Conservation (phyloP, 2,797 vertebrate genomes). For the Coregonus sp. region DNA sequence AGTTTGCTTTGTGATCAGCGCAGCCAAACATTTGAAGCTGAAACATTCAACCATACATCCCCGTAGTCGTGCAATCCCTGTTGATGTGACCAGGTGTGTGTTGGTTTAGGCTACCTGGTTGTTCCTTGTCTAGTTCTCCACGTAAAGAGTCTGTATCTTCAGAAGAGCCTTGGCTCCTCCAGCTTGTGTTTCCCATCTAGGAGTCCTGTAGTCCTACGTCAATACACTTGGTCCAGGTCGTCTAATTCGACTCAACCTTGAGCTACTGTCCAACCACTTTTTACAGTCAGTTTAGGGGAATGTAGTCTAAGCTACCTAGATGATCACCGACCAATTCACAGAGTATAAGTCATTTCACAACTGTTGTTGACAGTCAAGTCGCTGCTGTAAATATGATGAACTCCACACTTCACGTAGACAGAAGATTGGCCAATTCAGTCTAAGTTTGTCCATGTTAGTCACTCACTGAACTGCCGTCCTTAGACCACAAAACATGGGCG, state of each 20-base stretch:
- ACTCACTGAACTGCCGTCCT: constrained; percentile 48
- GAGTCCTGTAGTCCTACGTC: constrained; percentile 27
- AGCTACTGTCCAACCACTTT: neutral
- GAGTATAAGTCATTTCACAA: neutral
- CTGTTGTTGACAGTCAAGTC: neutral
- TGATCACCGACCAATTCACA: neutral
- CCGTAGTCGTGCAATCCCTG: neutral
- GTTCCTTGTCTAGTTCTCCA: constrained; percentile 61
- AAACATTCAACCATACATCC: neutral
- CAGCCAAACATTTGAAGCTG: neutral
- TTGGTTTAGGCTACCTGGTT: constrained; percentile 65
- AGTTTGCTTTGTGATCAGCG: too few relatives aligned
- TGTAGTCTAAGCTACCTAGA: neutral
- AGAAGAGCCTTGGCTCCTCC: constrained; percentile 68
- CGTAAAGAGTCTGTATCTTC: constrained; percentile 68
- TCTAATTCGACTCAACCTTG: neutral
- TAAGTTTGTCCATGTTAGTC: constrained; percentile 53
- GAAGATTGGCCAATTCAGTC: neutral
- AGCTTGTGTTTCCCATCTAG: constrained; percentile 76
- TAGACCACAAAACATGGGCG: constrained; percentile 34
- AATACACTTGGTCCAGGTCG: neutral
- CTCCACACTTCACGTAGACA: neutral
- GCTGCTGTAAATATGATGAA: neutral
- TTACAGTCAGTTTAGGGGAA: neutral
- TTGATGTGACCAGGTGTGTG: neutral